Evolutionary conservation across 1,140 invertebrate species (phyloP).

Genomic region (Procambarus virginalis): DNA sequence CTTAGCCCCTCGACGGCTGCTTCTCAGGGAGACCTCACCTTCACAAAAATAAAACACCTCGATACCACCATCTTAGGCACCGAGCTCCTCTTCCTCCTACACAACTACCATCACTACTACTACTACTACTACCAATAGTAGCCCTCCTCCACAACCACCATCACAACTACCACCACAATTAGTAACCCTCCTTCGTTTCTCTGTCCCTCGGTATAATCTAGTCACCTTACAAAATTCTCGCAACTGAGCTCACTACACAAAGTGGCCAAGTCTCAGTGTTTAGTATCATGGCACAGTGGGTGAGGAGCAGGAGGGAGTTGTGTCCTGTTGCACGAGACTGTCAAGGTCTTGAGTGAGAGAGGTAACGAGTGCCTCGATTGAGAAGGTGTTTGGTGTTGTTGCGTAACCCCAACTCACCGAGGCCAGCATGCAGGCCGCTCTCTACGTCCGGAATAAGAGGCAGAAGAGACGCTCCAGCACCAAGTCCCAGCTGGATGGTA

Average conservation of each 20-base stretch:
- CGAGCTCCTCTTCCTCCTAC: background rate
- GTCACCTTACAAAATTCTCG: background rate
- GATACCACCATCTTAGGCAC: background rate
- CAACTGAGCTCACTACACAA: background rate
- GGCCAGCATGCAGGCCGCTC: constrained; percentile 62
- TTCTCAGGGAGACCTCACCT: background rate
- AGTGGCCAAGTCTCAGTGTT: background rate
- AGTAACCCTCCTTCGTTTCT: no score
- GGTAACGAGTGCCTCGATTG: no score
- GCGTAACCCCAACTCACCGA: background rate
- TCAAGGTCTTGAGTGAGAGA: background rate
- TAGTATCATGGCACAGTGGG: background rate
- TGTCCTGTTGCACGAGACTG: background rate
- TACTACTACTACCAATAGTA: background rate
- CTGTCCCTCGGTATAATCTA: no score
- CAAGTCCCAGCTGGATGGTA: background rate
- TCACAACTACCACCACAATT: background rate
- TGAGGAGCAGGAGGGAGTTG: background rate
- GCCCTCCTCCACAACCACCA: background rate
- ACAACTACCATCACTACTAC: background rate
- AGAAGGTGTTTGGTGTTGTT: constrained; percentile 37
- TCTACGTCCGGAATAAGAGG: constrained; percentile 47
- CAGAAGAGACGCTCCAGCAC: constrained; percentile 3
- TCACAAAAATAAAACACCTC: no score
- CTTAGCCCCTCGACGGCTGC: constrained; percentile 37